Evolutionary conservation across 2,797 vertebrate genomes (phyloP).

Genomic region (Tragopan temminckii): DNA sequence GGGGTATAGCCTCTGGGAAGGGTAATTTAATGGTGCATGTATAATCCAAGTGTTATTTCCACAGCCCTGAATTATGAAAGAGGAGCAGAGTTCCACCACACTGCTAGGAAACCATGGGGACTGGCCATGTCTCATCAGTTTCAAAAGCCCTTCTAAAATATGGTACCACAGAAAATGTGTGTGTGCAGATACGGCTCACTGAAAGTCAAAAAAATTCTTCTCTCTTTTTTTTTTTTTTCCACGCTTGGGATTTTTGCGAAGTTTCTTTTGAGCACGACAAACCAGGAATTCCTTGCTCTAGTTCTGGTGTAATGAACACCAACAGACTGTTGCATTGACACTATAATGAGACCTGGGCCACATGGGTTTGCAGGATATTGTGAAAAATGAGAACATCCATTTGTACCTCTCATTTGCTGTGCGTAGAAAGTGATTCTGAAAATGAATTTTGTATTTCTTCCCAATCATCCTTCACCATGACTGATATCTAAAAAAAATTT

Average conservation of each 20-base stretch:
- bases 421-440: constrained; percentile 27
- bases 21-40: not conserved
- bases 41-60: not conserved
- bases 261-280: constrained; percentile 19
- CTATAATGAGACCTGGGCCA: constrained; percentile 11
- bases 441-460: constrained; percentile 52
- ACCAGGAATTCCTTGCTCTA: constrained; percentile 3
- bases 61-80: not conserved
- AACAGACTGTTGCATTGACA: not conserved
- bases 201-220: not conserved
- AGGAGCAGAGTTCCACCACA: not conserved
- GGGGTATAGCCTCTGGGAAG: not conserved
- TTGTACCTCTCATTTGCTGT: constrained; percentile 5
- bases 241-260: not conserved
- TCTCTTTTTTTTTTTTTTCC: not conserved
- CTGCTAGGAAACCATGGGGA: not conserved
- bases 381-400: constrained; percentile 31
- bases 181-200: not conserved
- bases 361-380: not conserved
- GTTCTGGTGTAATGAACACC: constrained; percentile 34
- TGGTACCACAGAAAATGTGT: not conserved
- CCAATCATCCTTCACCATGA: not conserved
- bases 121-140: not conserved
- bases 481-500: not conserved
- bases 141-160: not conserved